Percentiles rank a stretch among this genome's conserved stretches.
These are phyloP conservation scores for Simalia tracyae DNA, from an alignment of 2,797 vertebrate genomes.

Conservation along the genomic window DNA sequence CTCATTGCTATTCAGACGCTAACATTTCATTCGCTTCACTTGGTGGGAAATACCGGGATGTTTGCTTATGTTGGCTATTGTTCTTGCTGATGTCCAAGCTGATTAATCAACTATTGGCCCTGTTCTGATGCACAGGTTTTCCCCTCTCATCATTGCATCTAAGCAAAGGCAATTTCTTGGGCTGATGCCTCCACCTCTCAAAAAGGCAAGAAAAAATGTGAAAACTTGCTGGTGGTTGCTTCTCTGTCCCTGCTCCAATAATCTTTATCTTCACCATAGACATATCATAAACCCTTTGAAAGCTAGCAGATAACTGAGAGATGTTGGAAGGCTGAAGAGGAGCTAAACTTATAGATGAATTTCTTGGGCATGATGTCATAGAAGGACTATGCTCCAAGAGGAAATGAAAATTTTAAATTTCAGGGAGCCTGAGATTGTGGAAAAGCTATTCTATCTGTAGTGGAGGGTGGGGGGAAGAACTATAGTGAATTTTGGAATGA, in stretches of 20 bases:
- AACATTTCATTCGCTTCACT: background rate
- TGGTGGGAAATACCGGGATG: background rate
- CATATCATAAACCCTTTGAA: background rate
- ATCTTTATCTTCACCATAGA: background rate
- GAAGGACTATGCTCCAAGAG: background rate
- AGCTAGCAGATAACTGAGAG: background rate
- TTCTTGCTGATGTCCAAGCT: background rate
- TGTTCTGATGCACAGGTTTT: background rate
- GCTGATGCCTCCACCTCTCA: background rate
- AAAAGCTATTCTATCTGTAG: background rate
- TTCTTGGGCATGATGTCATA: background rate
- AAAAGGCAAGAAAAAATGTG: background rate
- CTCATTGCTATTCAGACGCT: background rate
- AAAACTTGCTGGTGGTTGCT: background rate
- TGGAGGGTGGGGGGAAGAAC: background rate
- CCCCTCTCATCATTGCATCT: background rate
- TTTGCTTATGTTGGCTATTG: background rate
- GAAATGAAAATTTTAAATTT: background rate
- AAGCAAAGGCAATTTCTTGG: background rate
- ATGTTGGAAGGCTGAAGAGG: background rate
- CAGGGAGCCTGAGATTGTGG: background rate
- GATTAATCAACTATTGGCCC: background rate
- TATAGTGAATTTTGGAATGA: background rate
- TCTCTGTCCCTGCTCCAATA: background rate
- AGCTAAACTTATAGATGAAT: background rate